Conservation (phyloP, 2,113 vertebrate species). For the Arizona elegans region DNA sequence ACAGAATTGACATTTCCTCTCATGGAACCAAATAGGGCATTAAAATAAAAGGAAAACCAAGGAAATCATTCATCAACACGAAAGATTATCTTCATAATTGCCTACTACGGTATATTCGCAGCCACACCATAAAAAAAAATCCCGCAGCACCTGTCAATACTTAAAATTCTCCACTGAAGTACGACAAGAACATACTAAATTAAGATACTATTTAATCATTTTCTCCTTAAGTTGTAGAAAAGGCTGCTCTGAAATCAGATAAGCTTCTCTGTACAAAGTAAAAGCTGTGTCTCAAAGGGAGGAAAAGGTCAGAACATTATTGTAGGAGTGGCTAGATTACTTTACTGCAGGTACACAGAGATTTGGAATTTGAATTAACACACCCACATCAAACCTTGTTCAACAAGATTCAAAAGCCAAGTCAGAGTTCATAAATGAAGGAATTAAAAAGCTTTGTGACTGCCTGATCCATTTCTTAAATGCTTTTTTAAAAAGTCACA, state of each 20-base stretch:
- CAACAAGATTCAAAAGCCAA: constrained; percentile 69
- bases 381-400: constrained; percentile 67
- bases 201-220: constrained; percentile 54
- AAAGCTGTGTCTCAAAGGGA: constrained; percentile 56
- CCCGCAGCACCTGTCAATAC: constrained; percentile 69
- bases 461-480: constrained; percentile 42
- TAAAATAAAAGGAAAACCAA: constrained; percentile 38
- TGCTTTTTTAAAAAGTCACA: constrained; percentile 42
- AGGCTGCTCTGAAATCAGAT: constrained; percentile 53
- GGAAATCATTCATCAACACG: constrained; percentile 41
- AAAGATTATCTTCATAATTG: constrained; percentile 15
- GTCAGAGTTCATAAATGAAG: constrained; percentile 50
- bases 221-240: constrained; percentile 52
- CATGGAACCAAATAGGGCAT: background rate
- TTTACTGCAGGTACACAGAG: constrained; percentile 58
- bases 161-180: constrained; percentile 68
- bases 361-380: constrained; percentile 66
- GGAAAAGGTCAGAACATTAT: constrained; percentile 53
- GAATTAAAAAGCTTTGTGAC: constrained; percentile 43
- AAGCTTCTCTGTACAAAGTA: constrained; percentile 29
- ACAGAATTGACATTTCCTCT: background rate
- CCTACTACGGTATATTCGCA: background rate
- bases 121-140: constrained; percentile 39
- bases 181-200: constrained; percentile 58
- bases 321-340: constrained; percentile 69